phyloP scores from a whole-genome alignment of 2,113 vertebrate genomes.

The Plecturocebus donacophilus region DNA sequence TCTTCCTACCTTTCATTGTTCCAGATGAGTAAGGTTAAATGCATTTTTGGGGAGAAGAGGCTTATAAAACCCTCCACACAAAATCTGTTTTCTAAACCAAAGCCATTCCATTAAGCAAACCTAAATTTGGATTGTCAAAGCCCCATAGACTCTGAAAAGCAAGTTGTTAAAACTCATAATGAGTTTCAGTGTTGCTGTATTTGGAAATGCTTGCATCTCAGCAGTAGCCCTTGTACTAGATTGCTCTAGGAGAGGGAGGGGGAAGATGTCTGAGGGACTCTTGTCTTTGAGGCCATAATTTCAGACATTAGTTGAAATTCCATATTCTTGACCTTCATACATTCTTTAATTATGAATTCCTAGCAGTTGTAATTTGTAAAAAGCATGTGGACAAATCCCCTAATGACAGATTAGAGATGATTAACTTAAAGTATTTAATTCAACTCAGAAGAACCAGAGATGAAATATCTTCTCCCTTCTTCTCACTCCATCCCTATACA shows the following conservation, averaged over 20 bases:
- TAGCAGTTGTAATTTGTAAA: slow-evolving; percentile 70
- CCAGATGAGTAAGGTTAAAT: slow-evolving; percentile 43
- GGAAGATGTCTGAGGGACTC: not conserved
- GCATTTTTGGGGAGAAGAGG: not conserved
- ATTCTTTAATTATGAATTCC: slow-evolving; percentile 62
- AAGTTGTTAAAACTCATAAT: slow-evolving; percentile 53
- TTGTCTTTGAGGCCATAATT: slow-evolving; percentile 1
- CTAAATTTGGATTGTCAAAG: slow-evolving; percentile 70
- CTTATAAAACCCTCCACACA: slow-evolving; percentile 45
- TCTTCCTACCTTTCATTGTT: not conserved
- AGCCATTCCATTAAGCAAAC: slow-evolving; percentile 54
- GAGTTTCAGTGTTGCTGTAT: slow-evolving; percentile 37
- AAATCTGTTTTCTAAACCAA: slow-evolving; percentile 64
- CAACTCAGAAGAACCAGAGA: slow-evolving; percentile 77
- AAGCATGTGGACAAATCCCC: slow-evolving; percentile 64
- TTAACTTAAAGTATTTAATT: slow-evolving; percentile 80
- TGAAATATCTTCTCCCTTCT: not conserved
- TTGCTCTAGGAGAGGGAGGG: not conserved
- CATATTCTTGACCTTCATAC: slow-evolving; percentile 46
- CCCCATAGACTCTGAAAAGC: slow-evolving; percentile 48
- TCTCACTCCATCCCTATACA: not conserved
- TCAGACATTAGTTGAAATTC: slow-evolving; percentile 38
- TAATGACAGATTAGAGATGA: slow-evolving; percentile 70
- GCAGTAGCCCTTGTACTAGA: not conserved
- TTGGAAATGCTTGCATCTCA: slow-evolving; percentile 40